Evolutionary conservation across 2,888 invertebrate genomes (phyloP), one percentile per base, ranked within the genome.

Genomic region (Macaria liturata): DNA sequence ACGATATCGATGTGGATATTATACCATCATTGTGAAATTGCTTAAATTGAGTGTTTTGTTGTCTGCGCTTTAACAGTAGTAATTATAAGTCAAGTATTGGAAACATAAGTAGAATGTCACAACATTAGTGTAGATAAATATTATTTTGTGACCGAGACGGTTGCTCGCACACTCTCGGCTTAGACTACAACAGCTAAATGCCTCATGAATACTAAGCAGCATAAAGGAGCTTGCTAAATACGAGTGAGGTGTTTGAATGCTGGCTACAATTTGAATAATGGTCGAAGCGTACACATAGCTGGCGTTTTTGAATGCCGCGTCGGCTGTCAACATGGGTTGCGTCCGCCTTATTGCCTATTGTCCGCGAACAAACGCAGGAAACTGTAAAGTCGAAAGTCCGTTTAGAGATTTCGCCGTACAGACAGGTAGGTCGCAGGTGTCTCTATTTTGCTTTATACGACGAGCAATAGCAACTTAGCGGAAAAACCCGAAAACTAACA

Each of bases 361-460:
- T 91, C 87, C 74, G 75, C 68, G 77, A 84, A 88, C 89, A 90
- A 89, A 88, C 82, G 84, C 88, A 90, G 91, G 91, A 91, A 91
- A 91, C 88, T 84, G 86, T 86, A 84, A 84, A 88, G 83, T 88
- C 81, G 86, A 86, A 87, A 89, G 86, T 84, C 83, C 80, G 83
- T 83, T 84, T 78, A 79, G 73, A 85, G 81, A 84, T 84, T 89
- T 88, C 83, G 84, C 83, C 71, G 81, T 83, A 80, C 88, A 84
- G 85, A 76, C 89, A 90, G 91, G 90, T 89, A 89, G 86, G 86
- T 84, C 81, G 88, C 89, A 90, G 88, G 90, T 90, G 88, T 86
- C 76, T 79, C 75, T 47, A 59, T 59, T 54, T 53, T 37, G 34
- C 34, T 37, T 37, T 37, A 37, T 37, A 37, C 34, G 34, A 37